Percentiles rank a stretch among this genome's conserved stretches.
Evolutionary conservation across 2,113 vertebrate genomes (phyloP).

Genomic region (human): GRCh38 chr15:76332501-76333000

Average conservation of each 20-base stretch:
- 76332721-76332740: neutral
- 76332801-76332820: neutral
- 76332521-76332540: neutral
- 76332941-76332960: neutral
- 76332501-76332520: neutral
- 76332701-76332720: neutral
- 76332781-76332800: neutral
- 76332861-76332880: neutral
- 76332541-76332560: neutral
- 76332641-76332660: neutral
- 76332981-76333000: neutral
- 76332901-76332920: neutral
- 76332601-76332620: neutral
- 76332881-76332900: neutral
- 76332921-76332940: neutral
- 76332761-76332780: neutral
- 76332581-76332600: neutral
- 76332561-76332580: too few species aligned
- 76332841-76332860: neutral
- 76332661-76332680: neutral
- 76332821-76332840: neutral
- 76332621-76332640: neutral
- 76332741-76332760: neutral
- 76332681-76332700: neutral
- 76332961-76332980: neutral